Evolutionary conservation across 2,797 vertebrate species (phyloP).

Genomic region (Scleropages formosus): DNA sequence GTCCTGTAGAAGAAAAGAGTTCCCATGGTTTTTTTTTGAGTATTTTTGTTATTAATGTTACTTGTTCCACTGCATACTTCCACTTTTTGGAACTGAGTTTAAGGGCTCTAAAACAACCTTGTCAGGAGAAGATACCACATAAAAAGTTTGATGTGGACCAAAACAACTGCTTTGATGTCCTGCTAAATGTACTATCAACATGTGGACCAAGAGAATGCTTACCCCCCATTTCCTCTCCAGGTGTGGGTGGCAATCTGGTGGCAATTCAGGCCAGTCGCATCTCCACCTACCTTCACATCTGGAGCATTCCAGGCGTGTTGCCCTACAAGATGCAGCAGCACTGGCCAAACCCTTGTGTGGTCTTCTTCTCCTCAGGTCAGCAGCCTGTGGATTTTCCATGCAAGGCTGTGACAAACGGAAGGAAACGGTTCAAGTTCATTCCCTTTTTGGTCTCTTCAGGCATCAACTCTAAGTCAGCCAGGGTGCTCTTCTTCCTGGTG

Average conservation of each 20-base stretch:
- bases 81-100: slow-evolving; percentile 31
- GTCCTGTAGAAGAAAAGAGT: too few relatives aligned
- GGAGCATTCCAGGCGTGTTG: slow-evolving; percentile 76
- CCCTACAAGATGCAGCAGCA: slow-evolving; percentile 68
- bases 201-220: background rate
- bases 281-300: slow-evolving; percentile 83
- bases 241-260: slow-evolving; percentile 84
- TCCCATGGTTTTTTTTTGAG: too few relatives aligned
- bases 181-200: too few relatives aligned
- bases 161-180: too few relatives aligned
- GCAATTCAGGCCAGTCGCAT: slow-evolving; percentile 86
- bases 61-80: slow-evolving; percentile 44
- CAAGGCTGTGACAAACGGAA: background rate
- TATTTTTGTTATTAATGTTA: background rate
- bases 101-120: too few relatives aligned
- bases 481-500: slow-evolving; percentile 76
- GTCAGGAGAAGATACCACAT: too few relatives aligned
- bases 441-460: slow-evolving; percentile 58
- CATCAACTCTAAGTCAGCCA: slow-evolving; percentile 79
- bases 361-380: slow-evolving; percentile 79
- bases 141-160: too few relatives aligned
- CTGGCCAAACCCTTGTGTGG: slow-evolving; percentile 71
- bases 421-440: background rate
- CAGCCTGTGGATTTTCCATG: background rate
- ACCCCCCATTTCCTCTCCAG: slow-evolving; percentile 53